Evolutionary conservation across 2,113 vertebrate species (phyloP), one percentile per base, ranked within the genome.

Genomic region (Cryptotis parvus): DNA sequence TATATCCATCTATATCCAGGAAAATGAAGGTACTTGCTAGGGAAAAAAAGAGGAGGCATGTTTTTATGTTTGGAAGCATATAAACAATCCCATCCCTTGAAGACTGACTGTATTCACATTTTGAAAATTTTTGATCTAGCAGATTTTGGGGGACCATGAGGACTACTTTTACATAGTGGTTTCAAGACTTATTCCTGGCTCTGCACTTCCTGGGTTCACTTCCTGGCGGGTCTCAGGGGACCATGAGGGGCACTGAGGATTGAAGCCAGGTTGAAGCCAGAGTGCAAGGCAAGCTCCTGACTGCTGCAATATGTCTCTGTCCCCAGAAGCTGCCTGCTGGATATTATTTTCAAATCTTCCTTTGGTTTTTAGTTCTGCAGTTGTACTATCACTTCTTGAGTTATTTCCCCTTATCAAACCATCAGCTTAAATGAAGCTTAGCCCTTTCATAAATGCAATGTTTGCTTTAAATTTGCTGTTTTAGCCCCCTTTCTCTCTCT

Each of bases 61-160:
- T 87, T 69, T 77, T 91, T 33, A 52, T 14, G 3, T 74, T 27
- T 80, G 35, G 37, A 83, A 84, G 1, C 26, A 7, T 33, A 79
- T 63, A 82, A 75, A 29, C 37, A 86, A 31, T 9, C 31, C 74
- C 35, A 14, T 49, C 89, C 7, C 43, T 82, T 73, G 37, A 92
- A 73, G 69, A 91, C 66, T 80, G 29, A 90, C n/a, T 85, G 52
- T 88, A 90, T 14, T 76, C 24, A 83, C 29, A 85, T 37, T 79
- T 29, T 24, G 31, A 94, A 69, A 41, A n/a, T 72, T 83, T 73
- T 70, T 33, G 39, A 45, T 29, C 39, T 76, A 75, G 73, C 27
- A 83, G 33, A 2, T 66, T 37, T 79, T 31, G 29, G 35, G 27
- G 9, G 45, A 63, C 15, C n/a, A n/a, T n/a, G n/a, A n/a, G n/a